A percentile compares a stretch with the other conserved stretches of the same genome.
Conservation (phyloP, 2,888 invertebrate species). For the Andrena dorsata region DNA sequence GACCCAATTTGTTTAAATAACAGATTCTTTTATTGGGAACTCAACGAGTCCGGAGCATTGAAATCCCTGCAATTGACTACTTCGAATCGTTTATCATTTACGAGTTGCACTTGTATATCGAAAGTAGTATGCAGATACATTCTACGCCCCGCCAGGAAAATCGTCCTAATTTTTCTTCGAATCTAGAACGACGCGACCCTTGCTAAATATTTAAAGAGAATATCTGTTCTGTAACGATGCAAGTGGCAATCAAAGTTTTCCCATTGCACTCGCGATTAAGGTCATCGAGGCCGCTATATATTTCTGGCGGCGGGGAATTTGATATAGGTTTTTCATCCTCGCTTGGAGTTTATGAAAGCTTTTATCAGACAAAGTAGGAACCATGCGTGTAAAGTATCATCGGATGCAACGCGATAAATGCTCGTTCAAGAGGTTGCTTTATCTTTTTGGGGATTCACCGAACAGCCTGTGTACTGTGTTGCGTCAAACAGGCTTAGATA, state of each 20-base stretch:
- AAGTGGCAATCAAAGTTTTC: constrained; percentile 29
- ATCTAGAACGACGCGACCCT: too few relatives aligned
- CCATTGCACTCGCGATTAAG: constrained; percentile 45
- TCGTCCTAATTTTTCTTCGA: neutral
- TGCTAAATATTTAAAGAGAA: too few relatives aligned
- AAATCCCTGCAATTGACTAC: neutral
- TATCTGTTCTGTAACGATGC: constrained; percentile 16
- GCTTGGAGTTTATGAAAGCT: constrained; percentile 19
- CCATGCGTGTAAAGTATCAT: constrained; percentile 3
- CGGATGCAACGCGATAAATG: constrained; percentile 14
- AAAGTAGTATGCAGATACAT: neutral
- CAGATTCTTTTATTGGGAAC: neutral
- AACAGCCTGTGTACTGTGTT: constrained; percentile 33
- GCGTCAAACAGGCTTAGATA: constrained; percentile 11
- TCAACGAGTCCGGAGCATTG: neutral
- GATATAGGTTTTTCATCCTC: neutral
- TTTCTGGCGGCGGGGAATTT: constrained; percentile 20
- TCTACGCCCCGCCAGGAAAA: neutral
- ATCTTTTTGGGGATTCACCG: constrained; percentile 30
- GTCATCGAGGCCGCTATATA: constrained; percentile 8
- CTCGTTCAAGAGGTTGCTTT: constrained; percentile 27
- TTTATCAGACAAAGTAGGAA: neutral
- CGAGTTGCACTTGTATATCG: neutral
- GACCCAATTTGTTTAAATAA: constrained; percentile 10
- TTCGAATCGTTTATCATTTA: neutral